These are phyloP conservation scores for Drosophila borealis DNA, from an alignment of 2,888 invertebrate genomes.

Conservation along the genomic window DNA sequence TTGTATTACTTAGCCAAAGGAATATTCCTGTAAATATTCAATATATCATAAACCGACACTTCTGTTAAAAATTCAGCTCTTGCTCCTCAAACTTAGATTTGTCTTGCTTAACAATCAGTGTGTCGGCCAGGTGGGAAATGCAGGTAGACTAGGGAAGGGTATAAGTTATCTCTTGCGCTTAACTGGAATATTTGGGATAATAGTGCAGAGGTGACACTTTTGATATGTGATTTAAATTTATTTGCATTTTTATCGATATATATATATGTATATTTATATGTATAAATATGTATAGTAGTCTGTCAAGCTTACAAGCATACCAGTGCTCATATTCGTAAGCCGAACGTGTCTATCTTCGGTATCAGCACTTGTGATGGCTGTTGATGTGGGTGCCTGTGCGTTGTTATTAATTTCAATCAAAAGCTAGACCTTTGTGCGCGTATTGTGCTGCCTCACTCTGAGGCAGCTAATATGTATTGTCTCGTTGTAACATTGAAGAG, in stretches of 20 bases:
- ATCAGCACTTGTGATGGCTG: constrained; percentile 39
- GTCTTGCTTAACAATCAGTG: no score
- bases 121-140: no score
- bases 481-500: constrained; percentile 49
- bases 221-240: constrained; percentile 42
- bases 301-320: neutral
- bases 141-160: no score
- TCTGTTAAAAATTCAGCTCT: no score
- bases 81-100: no score
- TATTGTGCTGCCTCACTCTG: constrained; percentile 27
- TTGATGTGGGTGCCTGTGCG: constrained; percentile 50
- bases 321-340: constrained; percentile 65
- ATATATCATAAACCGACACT: no score
- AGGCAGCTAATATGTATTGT: constrained; percentile 69
- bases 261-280: constrained; percentile 4
- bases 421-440: constrained; percentile 39
- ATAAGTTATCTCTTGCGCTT: constrained; percentile 5
- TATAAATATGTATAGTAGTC: neutral
- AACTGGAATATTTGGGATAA: constrained; percentile 5
- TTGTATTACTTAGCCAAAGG: no score
- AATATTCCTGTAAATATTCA: no score
- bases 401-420: constrained; percentile 71
- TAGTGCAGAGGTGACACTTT: no score
- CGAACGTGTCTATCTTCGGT: constrained; percentile 43
- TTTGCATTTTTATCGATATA: constrained; percentile 55